phyloP scores from a whole-genome alignment of 1,140 invertebrate genomes.

The Globodera ellingtonae region DNA sequence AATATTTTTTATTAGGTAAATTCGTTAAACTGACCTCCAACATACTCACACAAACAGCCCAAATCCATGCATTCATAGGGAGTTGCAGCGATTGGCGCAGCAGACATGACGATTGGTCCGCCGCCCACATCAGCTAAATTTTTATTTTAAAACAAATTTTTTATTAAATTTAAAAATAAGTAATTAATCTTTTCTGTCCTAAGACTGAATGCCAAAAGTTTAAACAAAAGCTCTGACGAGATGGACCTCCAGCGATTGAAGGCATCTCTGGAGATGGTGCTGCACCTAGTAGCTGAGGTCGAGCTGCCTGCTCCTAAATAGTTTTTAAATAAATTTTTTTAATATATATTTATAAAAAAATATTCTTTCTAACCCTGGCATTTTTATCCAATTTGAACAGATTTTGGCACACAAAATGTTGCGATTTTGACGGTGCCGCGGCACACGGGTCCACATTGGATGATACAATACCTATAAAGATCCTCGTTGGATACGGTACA shows the following conservation, averaged over 20 bases:
- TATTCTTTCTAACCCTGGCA: conserved; percentile 43
- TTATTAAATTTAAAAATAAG: no score
- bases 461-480: background rate
- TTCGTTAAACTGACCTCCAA: conserved; percentile 39
- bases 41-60: conserved; percentile 45
- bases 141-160: no score
- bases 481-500: no score
- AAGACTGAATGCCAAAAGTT: conserved; percentile 1
- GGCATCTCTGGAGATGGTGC: conserved; percentile 45
- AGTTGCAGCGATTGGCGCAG: conserved; percentile 45
- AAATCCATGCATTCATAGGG: conserved; percentile 58
- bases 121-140: no score
- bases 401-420: conserved; percentile 55
- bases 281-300: background rate
- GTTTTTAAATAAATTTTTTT: no score
- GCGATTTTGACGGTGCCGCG: conserved; percentile 46
- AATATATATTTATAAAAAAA: background rate
- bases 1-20: background rate
- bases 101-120: no score
- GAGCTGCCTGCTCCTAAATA: no score
- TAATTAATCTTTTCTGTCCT: no score
- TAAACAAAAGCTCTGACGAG: background rate
- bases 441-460: conserved; percentile 35
- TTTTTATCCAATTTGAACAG: conserved; percentile 57
- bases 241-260: conserved; percentile 33